These are phyloP conservation scores for Leptinotarsa rubiginosa DNA, from an alignment of 2,888 invertebrate genomes.

Conservation along the genomic window DNA sequence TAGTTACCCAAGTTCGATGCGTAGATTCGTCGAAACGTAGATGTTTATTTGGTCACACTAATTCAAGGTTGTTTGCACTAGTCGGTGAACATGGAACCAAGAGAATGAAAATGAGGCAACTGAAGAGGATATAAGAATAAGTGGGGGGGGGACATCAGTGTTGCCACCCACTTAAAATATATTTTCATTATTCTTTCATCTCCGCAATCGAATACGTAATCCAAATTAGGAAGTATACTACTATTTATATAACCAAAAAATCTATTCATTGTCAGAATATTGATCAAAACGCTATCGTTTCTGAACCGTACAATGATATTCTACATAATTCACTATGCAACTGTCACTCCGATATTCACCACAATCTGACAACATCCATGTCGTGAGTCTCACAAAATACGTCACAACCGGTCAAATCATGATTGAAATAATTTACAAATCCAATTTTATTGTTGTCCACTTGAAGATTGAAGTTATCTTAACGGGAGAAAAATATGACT, in stretches of 20 bases:
- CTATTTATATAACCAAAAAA: not conserved
- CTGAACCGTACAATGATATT: too few relatives aligned
- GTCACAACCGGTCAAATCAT: constrained; percentile 4
- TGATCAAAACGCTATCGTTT: too few relatives aligned
- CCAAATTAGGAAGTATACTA: not conserved
- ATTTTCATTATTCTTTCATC: not conserved
- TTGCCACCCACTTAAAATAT: not conserved
- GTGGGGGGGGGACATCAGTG: not conserved
- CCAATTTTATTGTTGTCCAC: not conserved
- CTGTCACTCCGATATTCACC: not conserved
- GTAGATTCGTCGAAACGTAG: constrained; percentile 41
- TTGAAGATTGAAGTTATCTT: not conserved
- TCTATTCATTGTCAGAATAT: not conserved
- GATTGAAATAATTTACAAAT: not conserved
- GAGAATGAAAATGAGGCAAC: not conserved
- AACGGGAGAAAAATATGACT: too few relatives aligned
- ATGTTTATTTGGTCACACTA: constrained; percentile 22
- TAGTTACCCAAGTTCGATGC: constrained; percentile 67
- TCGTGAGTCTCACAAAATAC: not conserved
- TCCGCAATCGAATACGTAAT: not conserved
- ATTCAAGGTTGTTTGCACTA: too few relatives aligned
- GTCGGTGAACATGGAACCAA: too few relatives aligned
- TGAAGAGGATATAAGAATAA: not conserved
- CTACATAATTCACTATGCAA: not conserved
- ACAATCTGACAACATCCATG: constrained; percentile 1